A percentile compares a stretch with the other conserved stretches of the same genome.
Conservation (phyloP, 2,888 invertebrate species). For the Piscicola geometra region DNA sequence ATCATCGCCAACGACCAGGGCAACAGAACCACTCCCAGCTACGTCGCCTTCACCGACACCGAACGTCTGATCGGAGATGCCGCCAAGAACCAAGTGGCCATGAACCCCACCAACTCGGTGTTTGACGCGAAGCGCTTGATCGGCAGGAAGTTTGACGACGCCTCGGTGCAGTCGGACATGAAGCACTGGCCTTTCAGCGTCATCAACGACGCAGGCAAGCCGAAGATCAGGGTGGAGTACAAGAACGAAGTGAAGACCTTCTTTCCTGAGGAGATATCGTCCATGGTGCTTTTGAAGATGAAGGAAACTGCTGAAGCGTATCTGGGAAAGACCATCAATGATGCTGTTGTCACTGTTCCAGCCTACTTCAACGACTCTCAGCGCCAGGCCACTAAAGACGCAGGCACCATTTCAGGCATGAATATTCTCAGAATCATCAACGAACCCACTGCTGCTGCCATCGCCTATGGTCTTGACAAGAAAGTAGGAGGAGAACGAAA, state of each 20-base stretch:
- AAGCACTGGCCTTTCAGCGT: slow-evolving; percentile 76
- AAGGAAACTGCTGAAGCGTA: slow-evolving; percentile 60
- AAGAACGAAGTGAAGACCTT: slow-evolving; percentile 72
- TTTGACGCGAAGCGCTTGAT: slow-evolving; percentile 66
- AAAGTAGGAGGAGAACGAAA: slow-evolving; percentile 59
- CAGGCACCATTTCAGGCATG: slow-evolving; percentile 75
- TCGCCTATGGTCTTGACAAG: slow-evolving; percentile 61
- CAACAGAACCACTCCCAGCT: no score
- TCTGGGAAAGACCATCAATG: slow-evolving; percentile 64
- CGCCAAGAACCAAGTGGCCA: no score
- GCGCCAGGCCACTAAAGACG: slow-evolving; percentile 93
- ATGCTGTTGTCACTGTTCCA: no score
- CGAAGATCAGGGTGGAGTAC: no score
- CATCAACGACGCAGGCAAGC: slow-evolving; percentile 47
- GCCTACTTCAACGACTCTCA: no score
- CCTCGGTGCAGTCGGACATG: slow-evolving; percentile 74
- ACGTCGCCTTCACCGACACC: no score
- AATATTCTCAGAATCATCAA: no score
- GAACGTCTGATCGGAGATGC: no score
- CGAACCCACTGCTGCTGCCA: slow-evolving; percentile 70
- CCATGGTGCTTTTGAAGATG: no score
- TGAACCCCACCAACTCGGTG: no score
- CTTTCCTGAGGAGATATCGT: slow-evolving; percentile 85
- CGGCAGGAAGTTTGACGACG: slow-evolving; percentile 72
- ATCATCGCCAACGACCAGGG: no score